These are phyloP conservation scores for Phylloscopus collybita DNA, from an alignment of 2,797 vertebrate genomes.

Conservation along the genomic window DNA sequence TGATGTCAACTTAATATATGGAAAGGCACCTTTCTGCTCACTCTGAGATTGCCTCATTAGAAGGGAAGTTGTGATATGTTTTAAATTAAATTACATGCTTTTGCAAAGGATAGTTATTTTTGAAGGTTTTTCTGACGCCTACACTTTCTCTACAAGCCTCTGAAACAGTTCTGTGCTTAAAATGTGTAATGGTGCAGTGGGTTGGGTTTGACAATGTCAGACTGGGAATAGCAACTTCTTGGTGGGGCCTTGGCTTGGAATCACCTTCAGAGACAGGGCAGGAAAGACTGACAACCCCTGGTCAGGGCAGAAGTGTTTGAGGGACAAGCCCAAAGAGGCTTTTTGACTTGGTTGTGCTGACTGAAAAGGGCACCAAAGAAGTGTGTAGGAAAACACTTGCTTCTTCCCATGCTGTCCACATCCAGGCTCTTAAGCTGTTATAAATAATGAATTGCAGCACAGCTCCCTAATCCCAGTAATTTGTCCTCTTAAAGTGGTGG, in stretches of 20 bases:
- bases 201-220: background rate
- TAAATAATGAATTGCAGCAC: background rate
- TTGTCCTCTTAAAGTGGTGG: background rate
- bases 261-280: background rate
- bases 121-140: background rate
- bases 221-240: background rate
- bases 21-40: conserved; percentile 7
- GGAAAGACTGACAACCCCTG: background rate
- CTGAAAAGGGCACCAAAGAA: background rate
- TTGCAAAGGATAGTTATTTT: background rate
- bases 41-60: background rate
- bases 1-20: background rate
- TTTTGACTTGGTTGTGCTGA: background rate
- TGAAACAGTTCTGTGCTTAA: background rate
- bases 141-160: background rate
- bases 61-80: background rate
- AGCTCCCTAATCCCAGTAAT: background rate
- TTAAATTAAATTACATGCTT: background rate
- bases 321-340: background rate
- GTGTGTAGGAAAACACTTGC: background rate
- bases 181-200: background rate
- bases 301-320: background rate
- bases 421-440: background rate
- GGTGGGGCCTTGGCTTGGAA: background rate
- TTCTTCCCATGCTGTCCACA: background rate